Evolutionary conservation across 2,113 vertebrate species (phyloP).

Genomic region (Opisthocomus hoazin): DNA sequence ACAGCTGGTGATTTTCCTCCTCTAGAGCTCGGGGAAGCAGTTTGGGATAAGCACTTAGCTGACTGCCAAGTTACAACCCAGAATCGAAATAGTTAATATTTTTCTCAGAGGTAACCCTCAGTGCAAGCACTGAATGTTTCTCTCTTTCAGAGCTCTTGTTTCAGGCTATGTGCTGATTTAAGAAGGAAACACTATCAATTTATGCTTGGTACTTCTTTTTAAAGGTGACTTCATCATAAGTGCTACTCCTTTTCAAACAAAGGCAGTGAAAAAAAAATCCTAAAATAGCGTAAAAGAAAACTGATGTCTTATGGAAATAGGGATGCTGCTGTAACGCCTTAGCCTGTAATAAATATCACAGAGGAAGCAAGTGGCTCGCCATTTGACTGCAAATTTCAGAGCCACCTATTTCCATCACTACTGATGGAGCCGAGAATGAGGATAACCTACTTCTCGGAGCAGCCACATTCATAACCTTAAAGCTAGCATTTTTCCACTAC

Average conservation of each 20-base stretch:
- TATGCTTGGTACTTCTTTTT: constrained; percentile 4
- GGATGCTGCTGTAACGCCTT: not conserved
- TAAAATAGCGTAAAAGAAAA: not conserved
- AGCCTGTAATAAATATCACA: not conserved
- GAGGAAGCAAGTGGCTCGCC: not conserved
- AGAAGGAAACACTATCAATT: constrained; percentile 13
- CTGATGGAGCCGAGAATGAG: not conserved
- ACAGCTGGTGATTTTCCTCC: not conserved
- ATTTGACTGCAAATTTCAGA: not conserved
- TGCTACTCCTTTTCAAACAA: not conserved
- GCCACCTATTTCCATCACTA: not conserved
- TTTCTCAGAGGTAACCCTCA: not conserved
- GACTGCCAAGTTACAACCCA: not conserved
- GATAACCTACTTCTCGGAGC: not conserved
- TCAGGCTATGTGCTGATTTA: not conserved
- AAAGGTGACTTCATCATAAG: not conserved
- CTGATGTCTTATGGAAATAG: not conserved
- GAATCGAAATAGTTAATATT: not conserved
- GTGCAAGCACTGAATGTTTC: not conserved
- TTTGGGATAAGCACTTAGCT: not conserved
- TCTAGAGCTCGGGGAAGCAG: not conserved
- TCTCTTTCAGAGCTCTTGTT: constrained; percentile 9
- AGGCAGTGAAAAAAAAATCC: not conserved
- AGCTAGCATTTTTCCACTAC: too few relatives aligned
- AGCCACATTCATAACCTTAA: too few relatives aligned